phyloP scores from a whole-genome alignment of 2,797 vertebrate species.

The Florisuga fusca region DNA sequence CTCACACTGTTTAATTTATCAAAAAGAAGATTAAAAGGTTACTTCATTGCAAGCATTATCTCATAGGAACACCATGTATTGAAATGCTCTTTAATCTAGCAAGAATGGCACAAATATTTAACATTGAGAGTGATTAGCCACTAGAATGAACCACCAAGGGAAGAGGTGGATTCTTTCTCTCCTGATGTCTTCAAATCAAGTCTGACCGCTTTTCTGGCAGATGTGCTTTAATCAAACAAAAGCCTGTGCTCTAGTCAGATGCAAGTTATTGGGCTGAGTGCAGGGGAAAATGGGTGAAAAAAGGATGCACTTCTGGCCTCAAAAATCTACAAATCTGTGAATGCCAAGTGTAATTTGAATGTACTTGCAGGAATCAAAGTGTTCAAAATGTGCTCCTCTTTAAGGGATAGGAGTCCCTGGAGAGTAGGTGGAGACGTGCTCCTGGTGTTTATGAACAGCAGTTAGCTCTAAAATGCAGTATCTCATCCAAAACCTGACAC shows the following conservation, averaged over 20 bases:
- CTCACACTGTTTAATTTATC: conserved; percentile 74
- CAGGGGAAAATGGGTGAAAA: neutral
- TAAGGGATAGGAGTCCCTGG: neutral
- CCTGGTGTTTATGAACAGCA: neutral
- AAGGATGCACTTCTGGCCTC: conserved; percentile 41
- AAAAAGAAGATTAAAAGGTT: conserved; percentile 75
- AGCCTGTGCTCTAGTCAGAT: conserved; percentile 1
- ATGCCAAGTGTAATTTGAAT: conserved; percentile 44
- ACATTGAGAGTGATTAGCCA: conserved; percentile 66
- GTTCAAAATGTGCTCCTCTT: neutral
- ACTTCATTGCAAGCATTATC: conserved; percentile 64
- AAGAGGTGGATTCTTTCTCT: conserved; percentile 40
- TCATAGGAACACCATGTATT: conserved; percentile 58
- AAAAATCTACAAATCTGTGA: conserved; percentile 60
- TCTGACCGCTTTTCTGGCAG: conserved; percentile 57
- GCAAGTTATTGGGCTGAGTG: neutral
- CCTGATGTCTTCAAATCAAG: conserved; percentile 56
- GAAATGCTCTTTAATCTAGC: conserved; percentile 70
- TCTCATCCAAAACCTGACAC: neutral
- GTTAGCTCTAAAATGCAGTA: neutral
- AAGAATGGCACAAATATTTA: conserved; percentile 75
- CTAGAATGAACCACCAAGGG: conserved; percentile 57
- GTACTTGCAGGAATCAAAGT: conserved; percentile 22
- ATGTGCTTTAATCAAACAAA: conserved; percentile 64
- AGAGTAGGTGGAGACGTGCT: neutral